Conservation (phyloP, 2,888 invertebrate species). For the Alcis repandata region DNA sequence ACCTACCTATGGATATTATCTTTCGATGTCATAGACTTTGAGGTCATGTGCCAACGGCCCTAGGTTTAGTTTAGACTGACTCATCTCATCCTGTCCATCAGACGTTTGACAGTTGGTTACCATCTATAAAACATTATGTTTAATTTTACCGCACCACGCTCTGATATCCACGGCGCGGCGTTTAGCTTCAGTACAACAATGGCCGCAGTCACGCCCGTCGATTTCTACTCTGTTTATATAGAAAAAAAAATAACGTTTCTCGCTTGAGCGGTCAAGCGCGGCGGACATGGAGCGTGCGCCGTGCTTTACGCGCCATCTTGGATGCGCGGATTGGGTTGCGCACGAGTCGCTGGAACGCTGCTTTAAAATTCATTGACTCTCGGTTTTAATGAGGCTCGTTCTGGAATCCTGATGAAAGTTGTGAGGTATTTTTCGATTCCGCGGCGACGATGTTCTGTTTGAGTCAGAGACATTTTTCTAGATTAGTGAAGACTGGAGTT, state of each 20-base stretch:
- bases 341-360: slow-evolving; percentile 59
- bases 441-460: not conserved
- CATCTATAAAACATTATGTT: slow-evolving; percentile 48
- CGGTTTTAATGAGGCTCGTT: slow-evolving; percentile 38
- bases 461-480: not conserved
- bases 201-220: slow-evolving; percentile 82
- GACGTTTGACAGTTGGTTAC: slow-evolving; percentile 33
- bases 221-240: slow-evolving; percentile 82
- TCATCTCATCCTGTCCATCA: slow-evolving; percentile 5
- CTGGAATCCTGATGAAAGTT: slow-evolving; percentile 39
- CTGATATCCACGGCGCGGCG: slow-evolving; percentile 78
- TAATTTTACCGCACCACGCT: slow-evolving; percentile 81
- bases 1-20: not conserved
- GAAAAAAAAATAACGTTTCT: slow-evolving; percentile 76
- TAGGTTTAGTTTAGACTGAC: slow-evolving; percentile 9
- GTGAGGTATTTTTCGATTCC: slow-evolving; percentile 14
- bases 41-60: too few relatives aligned
- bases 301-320: slow-evolving; percentile 82
- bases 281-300: slow-evolving; percentile 82
- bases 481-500: not conserved
- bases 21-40: not conserved
- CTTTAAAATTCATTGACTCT: slow-evolving; percentile 57
- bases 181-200: slow-evolving; percentile 81
- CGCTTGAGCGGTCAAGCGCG: slow-evolving; percentile 76
- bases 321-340: slow-evolving; percentile 82